A percentile compares a stretch with the other conserved stretches of the same genome.
These are phyloP conservation scores for Drosophila nigrodunni DNA, from an alignment of 1,140 invertebrate genomes.

Conservation along the genomic window DNA sequence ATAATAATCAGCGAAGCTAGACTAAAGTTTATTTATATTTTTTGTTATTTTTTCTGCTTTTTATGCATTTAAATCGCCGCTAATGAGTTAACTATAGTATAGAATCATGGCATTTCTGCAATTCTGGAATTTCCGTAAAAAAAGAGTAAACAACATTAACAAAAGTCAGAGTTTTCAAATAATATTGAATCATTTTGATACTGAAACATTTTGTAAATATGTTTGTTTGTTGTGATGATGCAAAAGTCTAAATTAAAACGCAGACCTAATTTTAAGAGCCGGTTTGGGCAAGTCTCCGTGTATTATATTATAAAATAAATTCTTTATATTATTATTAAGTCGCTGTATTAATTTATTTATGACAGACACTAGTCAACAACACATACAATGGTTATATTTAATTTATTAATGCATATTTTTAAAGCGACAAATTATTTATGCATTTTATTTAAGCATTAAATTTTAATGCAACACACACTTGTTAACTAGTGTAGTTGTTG, in stretches of 20 bases:
- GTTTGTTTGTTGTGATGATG: constrained; percentile 65
- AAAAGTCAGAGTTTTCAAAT: constrained; percentile 12
- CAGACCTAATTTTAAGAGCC: constrained; percentile 74
- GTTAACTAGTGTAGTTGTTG: constrained; percentile 5
- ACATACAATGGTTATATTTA: neutral
- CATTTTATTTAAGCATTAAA: neutral
- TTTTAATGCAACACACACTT: neutral
- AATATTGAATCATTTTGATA: constrained; percentile 56
- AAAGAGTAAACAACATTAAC: constrained; percentile 13
- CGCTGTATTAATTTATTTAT: constrained; percentile 33
- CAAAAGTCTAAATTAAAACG: constrained; percentile 79
- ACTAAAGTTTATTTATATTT: constrained; percentile 33
- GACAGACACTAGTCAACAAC: constrained; percentile 17
- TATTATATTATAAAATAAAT: constrained; percentile 29
- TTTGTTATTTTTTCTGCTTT: constrained; percentile 18
- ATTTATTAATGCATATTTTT: neutral
- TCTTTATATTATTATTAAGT: constrained; percentile 35
- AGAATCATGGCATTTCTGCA: constrained; percentile 20
- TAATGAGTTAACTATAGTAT: constrained; percentile 27
- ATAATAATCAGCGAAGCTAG: neutral
- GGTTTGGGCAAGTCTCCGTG: constrained; percentile 46
- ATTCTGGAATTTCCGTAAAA: constrained; percentile 34
- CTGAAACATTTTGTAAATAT: constrained; percentile 49
- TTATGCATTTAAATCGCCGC: constrained; percentile 28
- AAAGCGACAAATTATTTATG: neutral